Conservation (phyloP, 1,140 invertebrate species). For the Bursaphelenchus mucronatus region DNA sequence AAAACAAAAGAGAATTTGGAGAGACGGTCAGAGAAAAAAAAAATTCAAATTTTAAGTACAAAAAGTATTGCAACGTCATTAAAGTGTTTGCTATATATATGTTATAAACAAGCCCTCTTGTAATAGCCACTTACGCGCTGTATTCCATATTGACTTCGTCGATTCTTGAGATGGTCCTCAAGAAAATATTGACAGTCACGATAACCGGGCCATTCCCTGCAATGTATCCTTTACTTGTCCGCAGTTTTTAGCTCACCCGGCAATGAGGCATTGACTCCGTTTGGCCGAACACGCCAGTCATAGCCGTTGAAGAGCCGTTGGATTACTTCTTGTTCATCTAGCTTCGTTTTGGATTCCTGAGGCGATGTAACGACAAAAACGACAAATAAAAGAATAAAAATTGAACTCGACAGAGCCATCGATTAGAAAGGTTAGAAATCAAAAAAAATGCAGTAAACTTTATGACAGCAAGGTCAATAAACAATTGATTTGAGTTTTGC, state of each 20-base stretch:
- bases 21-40: no score
- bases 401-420: no score
- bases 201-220: slow-evolving; percentile 65
- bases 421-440: no score
- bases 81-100: no score
- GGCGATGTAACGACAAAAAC: background rate
- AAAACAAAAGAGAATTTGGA: no score
- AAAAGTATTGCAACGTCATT: no score
- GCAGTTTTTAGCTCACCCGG: slow-evolving; percentile 44
- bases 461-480: no score
- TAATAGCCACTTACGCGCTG: slow-evolving; percentile 50
- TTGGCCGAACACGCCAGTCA: slow-evolving; percentile 57
- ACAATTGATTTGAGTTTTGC: no score
- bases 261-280: slow-evolving; percentile 56
- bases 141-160: slow-evolving; percentile 88
- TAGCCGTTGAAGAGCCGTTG: slow-evolving; percentile 57
- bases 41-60: no score
- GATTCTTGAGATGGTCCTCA: slow-evolving; percentile 94
- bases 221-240: background rate
- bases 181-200: slow-evolving; percentile 78
- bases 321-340: slow-evolving; percentile 60
- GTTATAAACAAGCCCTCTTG: no score
- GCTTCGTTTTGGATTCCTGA: slow-evolving; percentile 47
- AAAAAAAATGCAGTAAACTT: no score
- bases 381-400: no score